phyloP scores from a whole-genome alignment of 2,113 vertebrate genomes.

The Cnemophilus loriae region DNA sequence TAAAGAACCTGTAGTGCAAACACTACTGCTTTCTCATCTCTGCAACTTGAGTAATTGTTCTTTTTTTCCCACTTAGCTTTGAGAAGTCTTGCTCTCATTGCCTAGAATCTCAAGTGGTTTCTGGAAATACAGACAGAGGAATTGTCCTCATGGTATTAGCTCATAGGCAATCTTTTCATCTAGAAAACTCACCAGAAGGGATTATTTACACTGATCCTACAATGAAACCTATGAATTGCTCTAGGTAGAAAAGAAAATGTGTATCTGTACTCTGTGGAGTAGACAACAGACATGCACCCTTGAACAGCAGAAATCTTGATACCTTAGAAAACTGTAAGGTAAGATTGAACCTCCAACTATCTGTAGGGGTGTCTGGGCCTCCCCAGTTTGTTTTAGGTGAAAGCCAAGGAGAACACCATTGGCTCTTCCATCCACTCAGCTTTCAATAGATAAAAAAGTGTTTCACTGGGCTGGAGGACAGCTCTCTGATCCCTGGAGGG shows the following conservation, averaged over 20 bases:
- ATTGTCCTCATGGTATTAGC: neutral
- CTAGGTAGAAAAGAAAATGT: neutral
- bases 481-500: neutral
- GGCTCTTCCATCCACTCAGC: neutral
- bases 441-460: neutral
- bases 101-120: neutral
- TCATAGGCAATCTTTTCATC: neutral
- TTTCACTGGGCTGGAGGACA: neutral
- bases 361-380: neutral
- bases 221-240: neutral
- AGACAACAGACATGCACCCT: neutral
- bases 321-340: neutral
- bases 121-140: neutral
- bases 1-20: neutral
- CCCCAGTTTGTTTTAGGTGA: neutral
- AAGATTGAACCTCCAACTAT: neutral
- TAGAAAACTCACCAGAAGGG: neutral
- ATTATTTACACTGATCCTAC: neutral
- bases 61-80: neutral
- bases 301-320: neutral
- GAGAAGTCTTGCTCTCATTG: neutral
- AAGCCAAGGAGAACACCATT: neutral
- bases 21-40: neutral
- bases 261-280: neutral
- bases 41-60: neutral